Evolutionary conservation across 2,888 invertebrate species (phyloP), one percentile per base, ranked within the genome.

Genomic region (Apodemia mormo): DNA sequence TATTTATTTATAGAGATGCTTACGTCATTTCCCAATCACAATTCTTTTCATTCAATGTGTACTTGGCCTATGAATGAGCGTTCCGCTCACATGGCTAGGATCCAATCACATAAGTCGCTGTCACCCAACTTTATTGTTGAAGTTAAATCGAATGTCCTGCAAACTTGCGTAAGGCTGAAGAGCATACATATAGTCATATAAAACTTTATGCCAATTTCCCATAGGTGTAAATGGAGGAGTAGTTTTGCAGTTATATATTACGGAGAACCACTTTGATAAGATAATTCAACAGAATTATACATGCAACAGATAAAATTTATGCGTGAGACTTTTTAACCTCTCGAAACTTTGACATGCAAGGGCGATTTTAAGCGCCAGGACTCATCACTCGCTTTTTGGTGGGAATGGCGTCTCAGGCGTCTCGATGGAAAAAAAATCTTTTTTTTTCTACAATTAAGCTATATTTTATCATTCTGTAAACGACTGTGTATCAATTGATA

Each of bases 61-160:
- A 68, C 52, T 33, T 7, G 49, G 40, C 68, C 22, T 54, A 68
- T 5, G 9, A 8, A 5, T 45, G 56, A 30, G 64, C 66, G 56
- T 69, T 69, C 64, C 70, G 67, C 65, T 49, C n/a, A 61, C 64
- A 52, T 66, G 54, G n/a, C 58, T 58, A 45, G 65, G 64, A 68
- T 64, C 66, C 66, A 68, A 64, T 69, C 67, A 69, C 71, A 71
- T 70, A 69, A 67, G 73, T 68, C 67, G 67, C 70, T 68, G 68
- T 73, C 71, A 71, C 67, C 58, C 71, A 70, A 70, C 70, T 70
- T 70, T 67, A 61, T 37, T 70, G 22, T 70, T 66, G 70, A 58
- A 58, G 58, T 58, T 58, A 58, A 58, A 58, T 58, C 58, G 58
- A 58, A 58, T 58, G 58, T 58, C 58, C 58, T 58, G 33, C 29